These are phyloP conservation scores for Apogon hyalosoma DNA, from an alignment of 2,797 vertebrate genomes.

Conservation along the genomic window DNA sequence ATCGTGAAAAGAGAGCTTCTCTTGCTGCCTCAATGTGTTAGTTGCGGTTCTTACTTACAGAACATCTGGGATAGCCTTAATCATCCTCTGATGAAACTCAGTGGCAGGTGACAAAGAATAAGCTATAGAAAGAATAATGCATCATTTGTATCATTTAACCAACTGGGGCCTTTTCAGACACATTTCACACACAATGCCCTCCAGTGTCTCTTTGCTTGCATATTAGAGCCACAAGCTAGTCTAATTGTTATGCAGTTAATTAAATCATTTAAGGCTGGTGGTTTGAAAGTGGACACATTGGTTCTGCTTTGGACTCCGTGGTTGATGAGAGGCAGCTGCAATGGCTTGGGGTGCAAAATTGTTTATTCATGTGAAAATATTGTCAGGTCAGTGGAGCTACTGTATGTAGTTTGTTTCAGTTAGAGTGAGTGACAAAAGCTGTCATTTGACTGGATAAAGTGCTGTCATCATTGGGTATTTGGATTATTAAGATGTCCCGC, in stretches of 20 bases:
- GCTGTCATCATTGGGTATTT: background rate
- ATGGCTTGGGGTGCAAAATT: slow-evolving; percentile 33
- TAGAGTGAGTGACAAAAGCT: slow-evolving; percentile 12
- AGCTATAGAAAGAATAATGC: too few relatives aligned
- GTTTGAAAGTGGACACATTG: slow-evolving; percentile 46
- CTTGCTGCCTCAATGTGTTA: too few relatives aligned
- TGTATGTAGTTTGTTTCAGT: background rate
- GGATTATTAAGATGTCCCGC: background rate
- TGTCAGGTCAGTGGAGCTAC: slow-evolving; percentile 6
- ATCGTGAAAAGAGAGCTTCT: background rate
- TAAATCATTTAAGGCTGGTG: slow-evolving; percentile 29
- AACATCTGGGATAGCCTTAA: slow-evolving; percentile 1
- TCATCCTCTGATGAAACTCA: slow-evolving; percentile 2
- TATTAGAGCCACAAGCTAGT: slow-evolving; percentile 10
- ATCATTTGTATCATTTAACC: slow-evolving; percentile 7
- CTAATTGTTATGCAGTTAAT: slow-evolving; percentile 53
- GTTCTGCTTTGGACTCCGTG: slow-evolving; percentile 10
- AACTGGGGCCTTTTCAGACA: background rate
- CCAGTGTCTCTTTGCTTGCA: background rate
- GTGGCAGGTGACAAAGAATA: slow-evolving; percentile 1
- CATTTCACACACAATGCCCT: background rate
- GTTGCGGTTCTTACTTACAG: background rate
- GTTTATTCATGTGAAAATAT: slow-evolving; percentile 24
- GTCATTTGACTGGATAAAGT: background rate
- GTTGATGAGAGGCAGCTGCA: slow-evolving; percentile 45